These are phyloP conservation scores for Hypselothyrea guttata DNA, from an alignment of 2,888 invertebrate species.

Conservation along the genomic window DNA sequence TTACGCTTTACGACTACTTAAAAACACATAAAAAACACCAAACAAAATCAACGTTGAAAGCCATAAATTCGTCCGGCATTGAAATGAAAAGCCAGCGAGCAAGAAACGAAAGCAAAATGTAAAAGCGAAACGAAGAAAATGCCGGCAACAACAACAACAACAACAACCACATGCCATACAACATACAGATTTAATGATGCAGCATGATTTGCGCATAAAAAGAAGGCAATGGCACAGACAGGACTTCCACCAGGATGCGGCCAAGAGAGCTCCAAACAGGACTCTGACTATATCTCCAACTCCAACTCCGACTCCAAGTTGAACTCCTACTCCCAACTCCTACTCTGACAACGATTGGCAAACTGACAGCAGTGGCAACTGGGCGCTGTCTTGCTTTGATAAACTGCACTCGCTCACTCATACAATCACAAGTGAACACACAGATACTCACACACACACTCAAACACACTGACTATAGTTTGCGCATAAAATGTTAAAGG, in stretches of 20 bases:
- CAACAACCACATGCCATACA: slow-evolving; percentile 43
- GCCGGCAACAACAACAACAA: slow-evolving; percentile 20
- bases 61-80: slow-evolving; percentile 63
- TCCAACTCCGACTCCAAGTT: slow-evolving; percentile 6
- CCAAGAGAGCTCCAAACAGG: slow-evolving; percentile 3
- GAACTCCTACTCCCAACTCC: slow-evolving; percentile 12
- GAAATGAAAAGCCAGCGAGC: slow-evolving; percentile 54
- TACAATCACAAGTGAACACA: slow-evolving; percentile 9
- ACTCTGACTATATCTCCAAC: slow-evolving; percentile 4
- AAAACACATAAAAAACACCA: slow-evolving; percentile 78
- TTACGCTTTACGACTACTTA: slow-evolving; percentile 81
- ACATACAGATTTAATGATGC: slow-evolving; percentile 74
- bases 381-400: slow-evolving; percentile 64
- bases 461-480: slow-evolving; percentile 33
- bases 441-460: slow-evolving; percentile 2
- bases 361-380: slow-evolving; percentile 32
- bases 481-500: slow-evolving; percentile 56
- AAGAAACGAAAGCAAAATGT: slow-evolving; percentile 62
- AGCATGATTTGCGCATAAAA: slow-evolving; percentile 77
- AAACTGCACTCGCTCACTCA: slow-evolving; percentile 52
- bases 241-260: slow-evolving; percentile 7
- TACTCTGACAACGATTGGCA: slow-evolving; percentile 54
- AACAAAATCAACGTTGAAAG: slow-evolving; percentile 73
- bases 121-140: slow-evolving; percentile 49
- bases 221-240: slow-evolving; percentile 42